These are phyloP conservation scores for Gavia stellata DNA, from an alignment of 2,113 vertebrate species.

Conservation along the genomic window DNA sequence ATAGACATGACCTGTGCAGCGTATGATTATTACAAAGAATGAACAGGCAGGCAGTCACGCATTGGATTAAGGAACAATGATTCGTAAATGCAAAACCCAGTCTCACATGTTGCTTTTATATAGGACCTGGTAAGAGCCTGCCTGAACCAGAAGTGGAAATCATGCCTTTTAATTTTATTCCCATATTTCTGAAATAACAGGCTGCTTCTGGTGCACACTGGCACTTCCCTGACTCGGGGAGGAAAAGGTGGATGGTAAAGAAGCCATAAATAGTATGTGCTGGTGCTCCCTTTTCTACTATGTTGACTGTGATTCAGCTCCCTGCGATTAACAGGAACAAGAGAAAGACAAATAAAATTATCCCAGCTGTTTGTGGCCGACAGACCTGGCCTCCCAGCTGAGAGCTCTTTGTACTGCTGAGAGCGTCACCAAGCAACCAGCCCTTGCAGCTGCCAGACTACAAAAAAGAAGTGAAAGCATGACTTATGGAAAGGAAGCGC, in stretches of 20 bases:
- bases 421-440: conserved; percentile 93
- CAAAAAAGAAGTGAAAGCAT: conserved; percentile 57
- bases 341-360: conserved; percentile 73
- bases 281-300: conserved; percentile 35
- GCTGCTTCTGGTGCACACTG: background rate
- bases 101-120: background rate
- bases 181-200: background rate
- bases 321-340: conserved; percentile 69
- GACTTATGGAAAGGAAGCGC: conserved; percentile 73
- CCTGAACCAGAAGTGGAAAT: background rate
- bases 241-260: background rate
- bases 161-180: background rate
- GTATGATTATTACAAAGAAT: background rate
- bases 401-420: conserved; percentile 90
- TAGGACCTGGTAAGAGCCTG: background rate
- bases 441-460: conserved; percentile 82
- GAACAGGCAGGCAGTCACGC: background rate
- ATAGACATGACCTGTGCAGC: background rate
- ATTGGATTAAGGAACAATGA: background rate
- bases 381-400: conserved; percentile 86
- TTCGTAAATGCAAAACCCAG: background rate
- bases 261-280: conserved; percentile 32
- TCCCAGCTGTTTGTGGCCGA: conserved; percentile 77
- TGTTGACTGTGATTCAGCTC: conserved; percentile 65
- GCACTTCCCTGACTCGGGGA: background rate